Percentiles rank a stretch among this genome's conserved stretches.
Conservation (phyloP, 2,113 vertebrate genomes). For the Pituophis catenifer region DNA sequence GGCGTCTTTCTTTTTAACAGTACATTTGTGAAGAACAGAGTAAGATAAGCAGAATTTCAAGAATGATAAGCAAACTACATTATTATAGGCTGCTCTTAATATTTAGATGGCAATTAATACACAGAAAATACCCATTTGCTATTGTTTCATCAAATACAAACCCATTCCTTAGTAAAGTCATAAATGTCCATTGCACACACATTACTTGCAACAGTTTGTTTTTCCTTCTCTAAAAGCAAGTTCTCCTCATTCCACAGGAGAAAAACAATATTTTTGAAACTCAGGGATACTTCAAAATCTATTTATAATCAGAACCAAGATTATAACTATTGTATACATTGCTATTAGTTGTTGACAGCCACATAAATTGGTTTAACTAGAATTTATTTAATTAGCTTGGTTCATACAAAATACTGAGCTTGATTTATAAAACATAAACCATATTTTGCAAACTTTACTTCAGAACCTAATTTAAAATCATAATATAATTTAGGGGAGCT, state of each 20-base stretch:
- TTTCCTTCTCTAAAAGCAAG: not conserved
- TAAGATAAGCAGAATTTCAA: not conserved
- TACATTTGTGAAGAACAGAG: constrained; percentile 10
- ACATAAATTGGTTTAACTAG: not conserved
- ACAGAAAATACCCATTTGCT: not conserved
- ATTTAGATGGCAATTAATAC: not conserved
- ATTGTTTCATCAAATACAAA: not conserved
- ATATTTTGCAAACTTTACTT: not conserved
- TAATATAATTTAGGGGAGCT: not conserved
- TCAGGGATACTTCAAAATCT: not conserved
- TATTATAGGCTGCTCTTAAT: not conserved
- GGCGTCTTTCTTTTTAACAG: constrained; percentile 51
- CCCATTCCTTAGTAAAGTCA: not conserved
- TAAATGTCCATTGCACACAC: not conserved
- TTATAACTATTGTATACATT: not conserved
- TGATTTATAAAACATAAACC: not conserved
- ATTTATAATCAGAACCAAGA: not conserved
- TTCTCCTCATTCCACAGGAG: not conserved
- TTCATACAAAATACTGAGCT: not conserved
- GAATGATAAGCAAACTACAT: not conserved
- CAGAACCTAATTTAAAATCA: not conserved
- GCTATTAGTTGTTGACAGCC: not conserved
- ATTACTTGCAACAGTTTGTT: not conserved
- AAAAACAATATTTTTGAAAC: not conserved
- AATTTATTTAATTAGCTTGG: not conserved